phyloP scores from a whole-genome alignment of 2,113 vertebrate genomes.

The Centropus unirufus region DNA sequence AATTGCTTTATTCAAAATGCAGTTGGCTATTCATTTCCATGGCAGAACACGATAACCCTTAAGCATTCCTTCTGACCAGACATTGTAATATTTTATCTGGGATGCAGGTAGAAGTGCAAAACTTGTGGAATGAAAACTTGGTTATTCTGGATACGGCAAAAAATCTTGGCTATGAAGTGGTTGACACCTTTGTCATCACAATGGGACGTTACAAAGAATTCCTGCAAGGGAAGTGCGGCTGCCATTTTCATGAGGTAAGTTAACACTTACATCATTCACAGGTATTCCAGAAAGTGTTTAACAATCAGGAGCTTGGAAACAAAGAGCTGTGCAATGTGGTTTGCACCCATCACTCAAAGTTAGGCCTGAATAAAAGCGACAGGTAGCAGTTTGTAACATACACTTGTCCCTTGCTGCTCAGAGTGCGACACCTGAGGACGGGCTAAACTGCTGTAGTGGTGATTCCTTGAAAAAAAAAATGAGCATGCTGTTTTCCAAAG shows the following conservation, averaged over 20 bases:
- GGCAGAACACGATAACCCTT: not conserved
- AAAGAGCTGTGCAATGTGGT: not conserved
- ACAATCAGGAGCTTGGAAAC: not conserved
- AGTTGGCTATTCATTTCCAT: not conserved
- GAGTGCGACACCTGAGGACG: accelerated
- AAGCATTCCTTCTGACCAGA: not conserved
- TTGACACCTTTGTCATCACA: slow-evolving; percentile 88
- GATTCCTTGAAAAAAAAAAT: not conserved
- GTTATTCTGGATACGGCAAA: slow-evolving; percentile 85
- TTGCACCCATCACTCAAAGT: not conserved
- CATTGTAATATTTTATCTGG: slow-evolving; percentile 35
- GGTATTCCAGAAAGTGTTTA: not conserved
- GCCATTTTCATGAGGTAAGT: slow-evolving; percentile 95
- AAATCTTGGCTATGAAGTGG: slow-evolving; percentile 86
- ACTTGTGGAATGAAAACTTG: slow-evolving; percentile 84
- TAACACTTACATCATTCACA: not conserved
- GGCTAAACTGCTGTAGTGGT: not conserved
- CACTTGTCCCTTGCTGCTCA: not conserved
- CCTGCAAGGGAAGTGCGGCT: slow-evolving; percentile 90
- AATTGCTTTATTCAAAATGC: not conserved
- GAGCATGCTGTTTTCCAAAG: not conserved
- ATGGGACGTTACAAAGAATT: slow-evolving; percentile 96
- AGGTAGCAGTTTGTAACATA: not conserved
- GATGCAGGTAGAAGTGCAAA: slow-evolving; percentile 83
- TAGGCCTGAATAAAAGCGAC: not conserved